These are phyloP conservation scores for Xestia ashworthii DNA, from an alignment of 2,888 invertebrate genomes.

Conservation along the genomic window DNA sequence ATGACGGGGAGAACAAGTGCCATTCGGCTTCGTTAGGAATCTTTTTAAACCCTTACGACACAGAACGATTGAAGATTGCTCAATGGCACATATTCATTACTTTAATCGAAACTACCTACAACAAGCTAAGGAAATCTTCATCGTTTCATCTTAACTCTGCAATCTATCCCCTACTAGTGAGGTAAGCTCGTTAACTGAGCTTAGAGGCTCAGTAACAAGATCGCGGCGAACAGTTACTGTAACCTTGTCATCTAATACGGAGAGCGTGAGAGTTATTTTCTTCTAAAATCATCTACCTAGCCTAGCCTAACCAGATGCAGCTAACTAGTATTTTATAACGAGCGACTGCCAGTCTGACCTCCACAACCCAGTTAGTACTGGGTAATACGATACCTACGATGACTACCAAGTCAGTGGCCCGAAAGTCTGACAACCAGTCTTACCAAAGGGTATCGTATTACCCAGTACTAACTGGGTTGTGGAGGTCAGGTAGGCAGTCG, in stretches of 20 bases:
- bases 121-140: background rate
- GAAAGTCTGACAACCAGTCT: too few relatives aligned
- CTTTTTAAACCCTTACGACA: too few relatives aligned
- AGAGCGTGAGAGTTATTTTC: background rate
- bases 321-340: too few relatives aligned
- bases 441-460: too few relatives aligned
- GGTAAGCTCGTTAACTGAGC: conserved; percentile 19
- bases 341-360: too few relatives aligned
- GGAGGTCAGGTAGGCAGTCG: too few relatives aligned
- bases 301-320: background rate
- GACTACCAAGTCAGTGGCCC: too few relatives aligned
- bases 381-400: too few relatives aligned
- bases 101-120: background rate
- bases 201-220: conserved; percentile 18
- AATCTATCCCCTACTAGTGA: background rate
- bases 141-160: background rate
- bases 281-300: background rate
- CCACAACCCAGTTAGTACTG: too few relatives aligned
- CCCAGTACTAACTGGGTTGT: too few relatives aligned
- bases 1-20: too few relatives aligned
- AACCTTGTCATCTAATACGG: background rate
- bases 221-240: background rate
- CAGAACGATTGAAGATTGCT: background rate
- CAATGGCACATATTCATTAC: background rate
- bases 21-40: too few relatives aligned